Evolutionary conservation across 2,113 vertebrate species (phyloP), one percentile per base, ranked within the genome.

Genomic region (Eurypyga helias): DNA sequence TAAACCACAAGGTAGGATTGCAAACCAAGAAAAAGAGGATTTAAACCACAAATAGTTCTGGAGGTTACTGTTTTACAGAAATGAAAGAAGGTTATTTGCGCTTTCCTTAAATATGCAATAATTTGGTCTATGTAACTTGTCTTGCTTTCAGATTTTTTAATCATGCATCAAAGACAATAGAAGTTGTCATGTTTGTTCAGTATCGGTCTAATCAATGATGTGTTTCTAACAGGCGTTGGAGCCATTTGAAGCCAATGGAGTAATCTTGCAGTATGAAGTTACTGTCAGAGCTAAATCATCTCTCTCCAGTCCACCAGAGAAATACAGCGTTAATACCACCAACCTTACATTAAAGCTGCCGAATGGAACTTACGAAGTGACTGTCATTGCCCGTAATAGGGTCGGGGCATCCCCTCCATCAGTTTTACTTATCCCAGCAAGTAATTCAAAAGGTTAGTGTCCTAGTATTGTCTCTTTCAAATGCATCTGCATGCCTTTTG

Each of bases 181-280:
- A 52, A 13, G 4, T 77, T 45, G 0, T 77, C 29, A 15, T 2
- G 0, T 31, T 67, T 57, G 3, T 92, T 85, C 54, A 17, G 2
- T 54, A 45, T 77, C 25, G 12, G 6, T 60, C 60, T 90, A 57
- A 38, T 36, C 41, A 65, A 78, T 77, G 55, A 49, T 25, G 26
- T 57, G 31, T 95, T 96, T 97, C 54, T 96, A 87, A 60, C 80
- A 99, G 98, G 87, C 97, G 14, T 70, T 98, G 90, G 92, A 97
- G 62, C 97, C 90, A n/a, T 95, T 75, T 94, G 97, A 98, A 96
- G 98, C 98, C 58, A 98, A 98, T 82, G 99, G 99, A 79, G 97
- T 85, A 94, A 99, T 99, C 66, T 65, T 91, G 71, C 69, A 72
- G 5, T 99, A 99, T 93, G 90, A 98, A 88, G 70, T 99, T 28